Percentiles rank a stretch among this genome's conserved stretches.
Evolutionary conservation across 1,140 invertebrate species (phyloP).

Genomic region (Philaenus spumarius): DNA sequence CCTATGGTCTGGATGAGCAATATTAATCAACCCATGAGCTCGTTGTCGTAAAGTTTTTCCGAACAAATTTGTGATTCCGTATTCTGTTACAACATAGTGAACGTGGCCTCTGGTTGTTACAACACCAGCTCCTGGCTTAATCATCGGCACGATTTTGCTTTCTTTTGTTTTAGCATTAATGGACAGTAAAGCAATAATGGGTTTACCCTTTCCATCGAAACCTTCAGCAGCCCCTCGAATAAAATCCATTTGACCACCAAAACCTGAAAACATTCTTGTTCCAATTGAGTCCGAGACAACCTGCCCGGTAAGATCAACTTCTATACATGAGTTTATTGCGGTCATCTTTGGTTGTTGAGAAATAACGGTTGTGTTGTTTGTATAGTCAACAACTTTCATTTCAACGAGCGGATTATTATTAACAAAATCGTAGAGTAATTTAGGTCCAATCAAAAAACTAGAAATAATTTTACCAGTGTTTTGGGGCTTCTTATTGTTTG

Average conservation of each 20-base stretch:
- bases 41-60: slow-evolving; percentile 83
- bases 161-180: slow-evolving; percentile 71
- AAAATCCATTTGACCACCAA: slow-evolving; percentile 70
- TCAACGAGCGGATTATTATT: slow-evolving; percentile 88
- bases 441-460: slow-evolving; percentile 79
- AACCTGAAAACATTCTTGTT: slow-evolving; percentile 81
- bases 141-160: slow-evolving; percentile 78
- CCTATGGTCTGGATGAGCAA: slow-evolving; percentile 86
- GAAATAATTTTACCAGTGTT: slow-evolving; percentile 80
- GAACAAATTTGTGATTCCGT: slow-evolving; percentile 85
- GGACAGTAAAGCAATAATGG: slow-evolving; percentile 89
- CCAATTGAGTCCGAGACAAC: slow-evolving; percentile 89
- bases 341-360: slow-evolving; percentile 84
- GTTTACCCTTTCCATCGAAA: slow-evolving; percentile 82
- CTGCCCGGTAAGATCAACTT: slow-evolving; percentile 94
- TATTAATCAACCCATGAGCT: slow-evolving; percentile 81
- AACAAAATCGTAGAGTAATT: slow-evolving; percentile 83
- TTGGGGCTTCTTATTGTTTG: slow-evolving; percentile 73
- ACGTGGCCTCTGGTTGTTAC: slow-evolving; percentile 89
- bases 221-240: slow-evolving; percentile 86
- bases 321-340: slow-evolving; percentile 94
- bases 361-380: slow-evolving; percentile 75
- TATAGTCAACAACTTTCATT: slow-evolving; percentile 83
- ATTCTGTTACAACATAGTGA: slow-evolving; percentile 89
- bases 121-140: slow-evolving; percentile 87